Percentiles rank a stretch among this genome's conserved stretches.
Conservation (phyloP, 35 echinoderm and acorn worm species). For the Holothuria glaberrima region DNA sequence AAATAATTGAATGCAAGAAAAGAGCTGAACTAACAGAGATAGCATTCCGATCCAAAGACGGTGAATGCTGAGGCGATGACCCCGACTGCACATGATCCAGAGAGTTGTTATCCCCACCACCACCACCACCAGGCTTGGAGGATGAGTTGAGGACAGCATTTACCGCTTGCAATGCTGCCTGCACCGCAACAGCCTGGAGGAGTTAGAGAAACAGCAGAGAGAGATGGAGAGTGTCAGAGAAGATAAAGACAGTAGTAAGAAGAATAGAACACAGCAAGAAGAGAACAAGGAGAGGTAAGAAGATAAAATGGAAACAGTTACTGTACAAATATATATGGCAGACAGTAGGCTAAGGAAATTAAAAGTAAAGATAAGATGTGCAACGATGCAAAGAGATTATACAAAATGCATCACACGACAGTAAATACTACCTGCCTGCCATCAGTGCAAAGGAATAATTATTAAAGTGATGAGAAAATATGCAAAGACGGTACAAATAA, state of each 20-base stretch:
- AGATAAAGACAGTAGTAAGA: slow-evolving; percentile 41
- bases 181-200: slow-evolving; percentile 85
- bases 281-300: not conserved
- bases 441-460: no score
- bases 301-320: no score
- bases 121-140: slow-evolving; percentile 60
- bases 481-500: no score
- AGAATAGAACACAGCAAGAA: slow-evolving; percentile 25
- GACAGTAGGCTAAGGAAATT: no score
- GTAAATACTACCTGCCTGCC: no score
- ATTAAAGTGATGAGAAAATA: no score
- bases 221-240: slow-evolving; percentile 58
- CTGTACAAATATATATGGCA: no score
- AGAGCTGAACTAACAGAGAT: slow-evolving; percentile 80
- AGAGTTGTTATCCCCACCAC: slow-evolving; percentile 48
- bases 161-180: slow-evolving; percentile 92
- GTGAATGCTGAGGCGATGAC: slow-evolving; percentile 18
- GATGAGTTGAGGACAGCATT: slow-evolving; percentile 90
- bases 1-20: slow-evolving; percentile 35
- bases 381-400: no score
- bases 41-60: slow-evolving; percentile 70
- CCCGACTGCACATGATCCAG: not conserved
- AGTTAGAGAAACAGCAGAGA: slow-evolving; percentile 51
- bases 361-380: no score
- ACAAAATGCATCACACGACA: no score